phyloP scores from a whole-genome alignment of 2,888 invertebrate species.

The Stegophylla sp. region DNA sequence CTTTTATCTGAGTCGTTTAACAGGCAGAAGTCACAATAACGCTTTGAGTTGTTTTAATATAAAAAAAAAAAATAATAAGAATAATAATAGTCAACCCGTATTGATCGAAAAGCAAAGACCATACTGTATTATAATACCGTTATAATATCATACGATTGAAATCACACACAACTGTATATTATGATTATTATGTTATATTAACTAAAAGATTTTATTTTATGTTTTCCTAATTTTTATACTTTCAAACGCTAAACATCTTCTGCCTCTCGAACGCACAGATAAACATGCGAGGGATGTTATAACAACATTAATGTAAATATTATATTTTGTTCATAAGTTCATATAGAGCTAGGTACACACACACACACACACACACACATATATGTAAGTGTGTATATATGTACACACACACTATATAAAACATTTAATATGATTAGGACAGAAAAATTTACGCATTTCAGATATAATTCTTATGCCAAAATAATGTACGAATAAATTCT shows the following conservation, averaged over 20 bases:
- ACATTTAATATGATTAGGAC: conserved; percentile 29
- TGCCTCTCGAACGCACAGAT: conserved; percentile 58
- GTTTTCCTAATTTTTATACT: not conserved
- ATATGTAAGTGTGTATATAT: not conserved
- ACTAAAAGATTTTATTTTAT: not conserved
- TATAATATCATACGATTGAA: not conserved
- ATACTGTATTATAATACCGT: too few species aligned
- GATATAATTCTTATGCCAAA: not conserved
- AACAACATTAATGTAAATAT: conserved; percentile 22
- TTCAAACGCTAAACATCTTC: conserved; percentile 3
- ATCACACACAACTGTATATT: not conserved
- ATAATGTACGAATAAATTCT: not conserved
- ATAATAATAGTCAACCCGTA: too few species aligned
- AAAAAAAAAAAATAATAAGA: too few species aligned
- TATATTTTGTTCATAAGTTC: conserved; percentile 54
- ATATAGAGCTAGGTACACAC: not conserved
- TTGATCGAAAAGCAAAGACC: too few species aligned
- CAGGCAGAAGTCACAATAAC: conserved; percentile 38
- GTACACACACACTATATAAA: conserved; percentile 12
- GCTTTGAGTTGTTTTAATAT: too few species aligned
- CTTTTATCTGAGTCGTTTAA: conserved; percentile 56
- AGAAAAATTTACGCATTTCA: not conserved
- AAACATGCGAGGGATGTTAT: conserved; percentile 8
- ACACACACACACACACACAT: not conserved
- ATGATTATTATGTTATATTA: not conserved